phyloP scores from a whole-genome alignment of 2,797 vertebrate genomes.

The Setipinna tenuifilis region DNA sequence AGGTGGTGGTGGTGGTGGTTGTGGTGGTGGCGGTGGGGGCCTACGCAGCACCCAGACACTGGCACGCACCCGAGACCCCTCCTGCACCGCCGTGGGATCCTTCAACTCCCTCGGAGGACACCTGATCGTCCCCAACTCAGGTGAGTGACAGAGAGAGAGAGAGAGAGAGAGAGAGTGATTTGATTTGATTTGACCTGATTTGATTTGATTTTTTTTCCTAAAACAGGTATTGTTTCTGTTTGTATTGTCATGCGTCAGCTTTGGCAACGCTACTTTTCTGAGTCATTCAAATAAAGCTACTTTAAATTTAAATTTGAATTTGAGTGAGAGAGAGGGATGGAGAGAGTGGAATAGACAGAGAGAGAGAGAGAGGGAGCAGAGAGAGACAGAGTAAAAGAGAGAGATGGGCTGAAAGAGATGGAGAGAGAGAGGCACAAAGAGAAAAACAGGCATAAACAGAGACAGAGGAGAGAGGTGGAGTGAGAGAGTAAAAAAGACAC shows the following conservation, averaged over 20 bases:
- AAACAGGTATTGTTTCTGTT: too few species aligned
- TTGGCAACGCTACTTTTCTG: too few species aligned
- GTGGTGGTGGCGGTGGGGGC: conserved; percentile 36
- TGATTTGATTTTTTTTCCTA: too few species aligned
- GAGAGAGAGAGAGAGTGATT: not conserved
- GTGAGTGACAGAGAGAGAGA: conserved; percentile 63
- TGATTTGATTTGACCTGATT: too few species aligned
- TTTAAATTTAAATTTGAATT: too few species aligned
- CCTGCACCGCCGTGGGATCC: conserved; percentile 88
- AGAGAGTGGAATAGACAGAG: not conserved
- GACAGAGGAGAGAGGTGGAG: too few species aligned
- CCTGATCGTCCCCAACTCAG: conserved; percentile 90
- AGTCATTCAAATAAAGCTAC: too few species aligned
- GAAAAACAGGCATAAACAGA: too few species aligned
- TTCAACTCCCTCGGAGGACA: conserved; percentile 94
- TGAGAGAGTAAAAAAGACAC: too few species aligned
- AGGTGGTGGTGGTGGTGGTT: not conserved
- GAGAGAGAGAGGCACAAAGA: too few species aligned
- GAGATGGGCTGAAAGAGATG: not conserved
- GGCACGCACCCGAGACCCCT: conserved; percentile 87
- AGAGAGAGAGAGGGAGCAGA: not conserved
- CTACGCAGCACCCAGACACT: conserved; percentile 89
- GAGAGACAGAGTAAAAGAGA: conserved; percentile 39
- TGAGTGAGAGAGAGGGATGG: not conserved
- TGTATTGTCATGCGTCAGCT: too few species aligned